A percentile compares a stretch with the other conserved stretches of the same genome.
These are phyloP conservation scores for Gymnocephalus cernua DNA, from an alignment of 2,113 vertebrate genomes.

Conservation along the genomic window DNA sequence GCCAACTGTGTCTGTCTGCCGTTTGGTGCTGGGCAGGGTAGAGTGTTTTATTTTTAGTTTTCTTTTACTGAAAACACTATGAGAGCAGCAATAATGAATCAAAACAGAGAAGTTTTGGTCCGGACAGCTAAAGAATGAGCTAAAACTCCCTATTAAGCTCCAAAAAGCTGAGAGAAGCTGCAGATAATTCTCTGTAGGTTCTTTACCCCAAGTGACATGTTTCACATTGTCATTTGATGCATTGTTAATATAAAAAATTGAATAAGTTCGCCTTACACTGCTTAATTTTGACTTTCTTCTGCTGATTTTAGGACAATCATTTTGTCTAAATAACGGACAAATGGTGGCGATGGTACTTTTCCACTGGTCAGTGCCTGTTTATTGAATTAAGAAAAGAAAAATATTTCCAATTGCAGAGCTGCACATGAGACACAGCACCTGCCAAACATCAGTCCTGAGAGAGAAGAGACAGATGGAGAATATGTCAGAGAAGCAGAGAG, in stretches of 20 bases:
- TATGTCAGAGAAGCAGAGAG: slow-evolving; percentile 3
- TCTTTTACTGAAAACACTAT: too few relatives aligned
- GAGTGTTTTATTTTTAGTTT: too few relatives aligned
- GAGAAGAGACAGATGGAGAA: slow-evolving; percentile 12
- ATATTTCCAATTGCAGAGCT: slow-evolving; percentile 6
- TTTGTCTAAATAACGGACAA: not conserved
- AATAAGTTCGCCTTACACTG: not conserved
- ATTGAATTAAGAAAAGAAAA: slow-evolving; percentile 24
- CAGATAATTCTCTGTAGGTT: not conserved
- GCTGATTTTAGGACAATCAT: not conserved
- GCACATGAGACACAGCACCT: slow-evolving; percentile 30
- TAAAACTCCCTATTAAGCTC: not conserved
- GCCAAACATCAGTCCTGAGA: slow-evolving; percentile 25
- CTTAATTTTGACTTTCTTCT: not conserved
- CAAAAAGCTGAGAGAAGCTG: too few relatives aligned
- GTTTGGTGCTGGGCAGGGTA: not conserved
- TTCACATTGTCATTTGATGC: not conserved
- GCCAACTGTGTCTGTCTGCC: not conserved
- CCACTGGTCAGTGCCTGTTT: slow-evolving; percentile 11
- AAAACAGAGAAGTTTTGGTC: not conserved
- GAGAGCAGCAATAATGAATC: not conserved
- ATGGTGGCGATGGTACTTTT: slow-evolving; percentile 7
- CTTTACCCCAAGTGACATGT: too few relatives aligned
- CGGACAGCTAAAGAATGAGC: not conserved
- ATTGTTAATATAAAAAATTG: not conserved